These are phyloP conservation scores for Gibbula magus DNA, from an alignment of 2,888 invertebrate species.

Conservation along the genomic window DNA sequence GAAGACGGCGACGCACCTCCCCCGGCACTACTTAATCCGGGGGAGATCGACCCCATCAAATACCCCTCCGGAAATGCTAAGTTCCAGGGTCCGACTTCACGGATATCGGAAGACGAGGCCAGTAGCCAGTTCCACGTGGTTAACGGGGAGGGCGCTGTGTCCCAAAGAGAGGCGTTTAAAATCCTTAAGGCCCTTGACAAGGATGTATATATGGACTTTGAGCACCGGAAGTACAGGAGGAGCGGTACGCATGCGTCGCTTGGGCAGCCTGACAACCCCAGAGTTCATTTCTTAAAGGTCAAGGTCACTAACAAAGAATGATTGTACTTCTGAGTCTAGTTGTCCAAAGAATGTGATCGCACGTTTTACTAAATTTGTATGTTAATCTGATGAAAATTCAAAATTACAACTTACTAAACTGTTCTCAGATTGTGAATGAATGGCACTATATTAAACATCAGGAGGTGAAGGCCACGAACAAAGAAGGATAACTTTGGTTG, in stretches of 20 bases:
- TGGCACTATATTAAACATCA: no score
- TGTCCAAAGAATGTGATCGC: no score
- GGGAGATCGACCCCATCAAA: background rate
- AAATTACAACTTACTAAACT: no score
- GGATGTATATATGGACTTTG: constrained; percentile 43
- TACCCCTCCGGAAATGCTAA: constrained; percentile 22
- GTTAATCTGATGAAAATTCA: no score
- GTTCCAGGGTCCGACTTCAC: constrained; percentile 39
- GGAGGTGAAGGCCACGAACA: no score
- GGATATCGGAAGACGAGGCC: constrained; percentile 33
- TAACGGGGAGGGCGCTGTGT: background rate
- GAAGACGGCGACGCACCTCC: background rate
- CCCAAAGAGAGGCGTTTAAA: constrained; percentile 29
- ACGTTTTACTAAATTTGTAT: no score
- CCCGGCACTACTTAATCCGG: background rate
- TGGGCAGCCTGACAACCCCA: constrained; percentile 31
- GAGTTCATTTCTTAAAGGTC: constrained; percentile 42
- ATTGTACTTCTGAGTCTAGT: no score
- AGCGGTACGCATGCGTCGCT: constrained; percentile 2
- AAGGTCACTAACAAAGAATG: constrained; percentile 20
- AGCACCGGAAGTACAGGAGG: constrained; percentile 40
- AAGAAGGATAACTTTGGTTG: no score
- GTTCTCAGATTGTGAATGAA: no score
- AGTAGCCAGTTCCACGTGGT: constrained; percentile 38
- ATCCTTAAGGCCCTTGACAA: constrained; percentile 41